Evolutionary conservation across 2,113 vertebrate genomes (phyloP), one percentile per base, ranked within the genome.

Genomic region (Mastomys coucha): DNA sequence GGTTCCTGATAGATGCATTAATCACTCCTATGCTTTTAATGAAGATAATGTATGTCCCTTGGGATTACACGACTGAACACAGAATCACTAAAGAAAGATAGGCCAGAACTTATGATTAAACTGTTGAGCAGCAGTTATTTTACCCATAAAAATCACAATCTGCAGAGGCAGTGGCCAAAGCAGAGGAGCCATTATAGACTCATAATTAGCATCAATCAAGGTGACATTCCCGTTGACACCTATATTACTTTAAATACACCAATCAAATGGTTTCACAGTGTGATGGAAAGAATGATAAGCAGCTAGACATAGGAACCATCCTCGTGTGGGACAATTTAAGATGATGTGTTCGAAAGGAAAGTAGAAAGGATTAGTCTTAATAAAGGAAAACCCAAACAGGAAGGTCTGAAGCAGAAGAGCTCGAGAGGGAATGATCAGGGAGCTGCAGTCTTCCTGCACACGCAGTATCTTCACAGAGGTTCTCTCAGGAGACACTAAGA

Each of bases 121-220:
- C 39, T 93, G 98, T 97, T 2, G 98, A 98, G 98, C 94, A 98
- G 98, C 96, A 96, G 96, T 98, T 98, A 98, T 98, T 98, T 99
- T 99, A 98, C 98, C 98, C 97, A 98, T 98, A 99, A 99, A 98
- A 98, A 98, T 98, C 97, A 97, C 98, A 98, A 98, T 98, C 97
- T 98, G 94, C 93, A 97, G 97, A 97, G 97, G 98, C 96, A 98
- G 97, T 98, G 98, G 97, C 97, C 98, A 98, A 98, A 98, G 95
- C 94, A 97, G 97, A 98, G 96, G 70, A 98, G 96, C 93, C 98
- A 98, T 98, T 98, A 97, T 98, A 98, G 98, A 94, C 98, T 98
- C 97, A 98, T 97, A 98, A 99, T 99, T 98, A 99, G 94, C 97
- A 99, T 98, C 98, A 98, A 99, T 99, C 98, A 98, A 97, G 89